A percentile compares a stretch with the other conserved stretches of the same genome.
These are phyloP conservation scores for Tuta absoluta DNA, from an alignment of 2,888 invertebrate genomes.

Conservation along the genomic window DNA sequence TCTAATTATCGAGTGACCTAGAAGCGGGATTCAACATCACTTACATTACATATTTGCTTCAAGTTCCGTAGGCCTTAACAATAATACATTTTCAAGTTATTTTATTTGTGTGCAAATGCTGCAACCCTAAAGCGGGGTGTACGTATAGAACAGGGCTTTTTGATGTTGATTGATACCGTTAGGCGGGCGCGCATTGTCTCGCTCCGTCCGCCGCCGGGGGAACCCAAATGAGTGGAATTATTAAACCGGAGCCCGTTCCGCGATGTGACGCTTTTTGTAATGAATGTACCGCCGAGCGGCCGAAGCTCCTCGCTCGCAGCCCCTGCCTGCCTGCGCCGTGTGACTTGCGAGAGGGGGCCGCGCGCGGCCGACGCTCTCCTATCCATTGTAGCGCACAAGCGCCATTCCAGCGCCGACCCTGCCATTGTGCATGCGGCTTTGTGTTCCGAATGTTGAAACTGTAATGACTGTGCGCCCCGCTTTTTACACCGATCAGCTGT, in stretches of 20 bases:
- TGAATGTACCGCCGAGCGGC: constrained; percentile 61
- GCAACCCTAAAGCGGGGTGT: constrained; percentile 58
- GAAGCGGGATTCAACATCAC: background rate
- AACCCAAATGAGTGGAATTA: constrained; percentile 78
- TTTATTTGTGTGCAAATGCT: constrained; percentile 32
- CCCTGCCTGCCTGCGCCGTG: constrained; percentile 33
- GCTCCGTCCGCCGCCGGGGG: constrained; percentile 60
- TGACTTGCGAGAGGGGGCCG: constrained; percentile 45
- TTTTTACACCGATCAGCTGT: constrained; percentile 46
- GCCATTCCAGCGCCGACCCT: constrained; percentile 44
- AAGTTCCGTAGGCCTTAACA: background rate
- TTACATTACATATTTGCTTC: background rate
- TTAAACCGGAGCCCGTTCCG: constrained; percentile 70
- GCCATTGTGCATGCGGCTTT: constrained; percentile 55
- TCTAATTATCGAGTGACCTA: background rate
- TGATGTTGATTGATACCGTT: constrained; percentile 82
- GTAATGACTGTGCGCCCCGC: constrained; percentile 42
- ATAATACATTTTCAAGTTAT: background rate
- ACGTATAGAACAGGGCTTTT: constrained; percentile 66
- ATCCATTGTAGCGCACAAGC: constrained; percentile 55
- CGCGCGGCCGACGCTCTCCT: constrained; percentile 43
- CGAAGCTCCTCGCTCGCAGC: constrained; percentile 23
- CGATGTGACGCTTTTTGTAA: constrained; percentile 79
- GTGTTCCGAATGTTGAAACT: constrained; percentile 51
- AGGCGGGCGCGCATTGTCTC: constrained; percentile 75